A percentile compares a stretch with the other conserved stretches of the same genome.
Evolutionary conservation across 2,888 invertebrate genomes (phyloP).

Genomic region (Campoplex nolae): DNA sequence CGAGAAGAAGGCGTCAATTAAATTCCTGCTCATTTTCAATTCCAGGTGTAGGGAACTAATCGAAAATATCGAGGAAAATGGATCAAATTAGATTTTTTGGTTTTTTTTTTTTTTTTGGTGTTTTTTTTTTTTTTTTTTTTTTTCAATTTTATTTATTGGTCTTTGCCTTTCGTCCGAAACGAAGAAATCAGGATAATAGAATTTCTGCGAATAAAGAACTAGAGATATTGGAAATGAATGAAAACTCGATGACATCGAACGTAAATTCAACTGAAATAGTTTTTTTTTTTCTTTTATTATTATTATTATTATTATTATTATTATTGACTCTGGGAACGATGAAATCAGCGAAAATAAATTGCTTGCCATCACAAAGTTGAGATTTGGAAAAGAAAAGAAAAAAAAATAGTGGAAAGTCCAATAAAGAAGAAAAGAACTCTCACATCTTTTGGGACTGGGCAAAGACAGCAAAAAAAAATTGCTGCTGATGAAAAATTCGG

Average conservation of each 20-base stretch:
- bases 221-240: no score
- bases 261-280: no score
- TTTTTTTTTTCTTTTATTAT: no score
- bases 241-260: no score
- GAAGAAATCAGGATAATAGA: no score
- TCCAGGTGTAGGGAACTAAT: background rate
- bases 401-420: background rate
- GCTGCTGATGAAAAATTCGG: background rate
- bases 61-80: background rate
- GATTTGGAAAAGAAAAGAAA: background rate
- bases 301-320: no score
- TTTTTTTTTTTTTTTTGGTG: background rate
- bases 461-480: background rate
- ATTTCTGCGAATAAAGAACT: no score
- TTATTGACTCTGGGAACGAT: no score
- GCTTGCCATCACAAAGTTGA: background rate
- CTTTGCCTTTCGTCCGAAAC: no score
- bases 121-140: background rate
- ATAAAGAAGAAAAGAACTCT: background rate
- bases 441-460: background rate
- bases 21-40: no score
- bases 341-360: background rate
- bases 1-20: no score
- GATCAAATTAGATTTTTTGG: background rate
- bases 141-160: background rate